These are phyloP conservation scores for Etheostoma spectabile DNA, from an alignment of 2,113 vertebrate genomes.

Conservation along the genomic window DNA sequence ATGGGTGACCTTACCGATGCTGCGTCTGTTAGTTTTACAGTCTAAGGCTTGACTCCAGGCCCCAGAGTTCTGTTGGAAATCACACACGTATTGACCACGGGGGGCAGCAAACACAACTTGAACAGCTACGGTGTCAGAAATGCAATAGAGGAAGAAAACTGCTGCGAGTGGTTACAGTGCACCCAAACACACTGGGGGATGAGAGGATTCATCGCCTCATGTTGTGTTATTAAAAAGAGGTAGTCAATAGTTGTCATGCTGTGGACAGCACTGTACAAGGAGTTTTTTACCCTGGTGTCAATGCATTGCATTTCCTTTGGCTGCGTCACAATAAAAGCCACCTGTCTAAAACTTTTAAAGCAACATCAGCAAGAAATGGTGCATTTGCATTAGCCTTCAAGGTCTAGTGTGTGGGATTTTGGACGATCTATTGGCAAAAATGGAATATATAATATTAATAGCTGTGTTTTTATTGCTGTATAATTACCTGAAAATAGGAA, in stretches of 20 bases:
- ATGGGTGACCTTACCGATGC: no score
- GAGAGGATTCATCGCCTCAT: neutral
- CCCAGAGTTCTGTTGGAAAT: neutral
- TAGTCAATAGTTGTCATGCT: conserved; percentile 3
- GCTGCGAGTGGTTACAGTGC: neutral
- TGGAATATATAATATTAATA: no score
- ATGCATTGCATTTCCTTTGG: neutral
- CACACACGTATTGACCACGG: neutral
- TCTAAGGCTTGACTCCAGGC: neutral
- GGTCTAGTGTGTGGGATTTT: no score
- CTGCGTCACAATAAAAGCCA: neutral
- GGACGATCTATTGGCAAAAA: no score
- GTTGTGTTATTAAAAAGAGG: neutral
- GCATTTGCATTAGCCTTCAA: neutral
- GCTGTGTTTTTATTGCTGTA: no score
- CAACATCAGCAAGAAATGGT: neutral
- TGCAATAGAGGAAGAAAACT: neutral
- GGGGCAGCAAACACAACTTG: neutral
- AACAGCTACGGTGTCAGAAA: neutral
- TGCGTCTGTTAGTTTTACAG: no score
- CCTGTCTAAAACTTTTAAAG: no score
- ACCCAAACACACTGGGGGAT: neutral
- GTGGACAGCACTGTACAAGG: neutral
- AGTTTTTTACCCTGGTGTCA: neutral
- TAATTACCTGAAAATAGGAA: no score